These are phyloP conservation scores for Amphiprion ocellaris DNA, from an alignment of 2,113 vertebrate genomes.

Conservation along the genomic window DNA sequence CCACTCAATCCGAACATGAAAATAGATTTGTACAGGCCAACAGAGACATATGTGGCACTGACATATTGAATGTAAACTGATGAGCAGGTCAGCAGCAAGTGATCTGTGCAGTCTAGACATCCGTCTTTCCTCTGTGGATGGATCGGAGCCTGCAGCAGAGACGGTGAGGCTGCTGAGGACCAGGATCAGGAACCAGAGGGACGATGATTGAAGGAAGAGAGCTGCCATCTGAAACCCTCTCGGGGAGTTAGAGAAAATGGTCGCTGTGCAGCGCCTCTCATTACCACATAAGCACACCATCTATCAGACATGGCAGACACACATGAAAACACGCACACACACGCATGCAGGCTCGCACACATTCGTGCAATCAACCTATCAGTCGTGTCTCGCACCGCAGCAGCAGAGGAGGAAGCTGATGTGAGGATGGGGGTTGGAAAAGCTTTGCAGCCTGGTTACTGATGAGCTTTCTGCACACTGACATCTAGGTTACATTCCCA, in stretches of 20 bases:
- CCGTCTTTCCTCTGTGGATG: slow-evolving; percentile 39
- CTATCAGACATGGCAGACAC: slow-evolving; percentile 64
- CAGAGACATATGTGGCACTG: slow-evolving; percentile 23
- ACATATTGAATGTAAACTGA: slow-evolving; percentile 48
- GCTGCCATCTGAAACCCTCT: slow-evolving; percentile 55
- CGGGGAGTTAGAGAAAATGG: slow-evolving; percentile 56
- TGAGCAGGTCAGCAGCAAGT: slow-evolving; percentile 46
- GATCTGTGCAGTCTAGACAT: slow-evolving; percentile 56
- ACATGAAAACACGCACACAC: slow-evolving; percentile 45
- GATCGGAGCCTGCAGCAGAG: slow-evolving; percentile 50
- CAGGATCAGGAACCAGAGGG: slow-evolving; percentile 22
- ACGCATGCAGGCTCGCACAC: slow-evolving; percentile 34
- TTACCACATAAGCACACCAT: slow-evolving; percentile 65
- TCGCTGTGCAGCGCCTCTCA: slow-evolving; percentile 43
- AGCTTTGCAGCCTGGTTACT: slow-evolving; percentile 71
- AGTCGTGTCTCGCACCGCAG: slow-evolving; percentile 35
- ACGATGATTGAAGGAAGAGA: slow-evolving; percentile 42
- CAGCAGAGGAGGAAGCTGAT: slow-evolving; percentile 31
- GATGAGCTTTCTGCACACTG: slow-evolving; percentile 74
- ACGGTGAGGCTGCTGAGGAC: slow-evolving; percentile 16
- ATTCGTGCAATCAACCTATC: slow-evolving; percentile 41
- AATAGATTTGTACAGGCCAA: slow-evolving; percentile 35
- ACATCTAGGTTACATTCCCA: slow-evolving; percentile 63
- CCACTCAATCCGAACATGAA: slow-evolving; percentile 12
- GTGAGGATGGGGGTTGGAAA: slow-evolving; percentile 45